Base-by-base conservation (phyloP, 1,140 invertebrate species). In the Acromyrmex charruanus region DNA sequence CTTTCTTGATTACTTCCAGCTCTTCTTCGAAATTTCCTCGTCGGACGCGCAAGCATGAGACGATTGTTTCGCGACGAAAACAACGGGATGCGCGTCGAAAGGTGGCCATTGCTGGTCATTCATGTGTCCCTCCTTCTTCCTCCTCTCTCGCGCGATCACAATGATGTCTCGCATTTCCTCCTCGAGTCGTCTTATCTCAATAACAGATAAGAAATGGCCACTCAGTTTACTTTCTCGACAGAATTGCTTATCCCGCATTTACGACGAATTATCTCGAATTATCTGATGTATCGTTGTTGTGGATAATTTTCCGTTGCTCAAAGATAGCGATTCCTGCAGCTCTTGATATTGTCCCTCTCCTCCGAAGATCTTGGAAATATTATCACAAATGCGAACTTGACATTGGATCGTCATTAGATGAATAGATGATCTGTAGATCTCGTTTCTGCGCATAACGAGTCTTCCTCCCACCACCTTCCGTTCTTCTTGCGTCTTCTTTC, bases 61-160 rank as follows among this genome's bases (percentile, higher is more conserved):
- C 85, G 25, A 82, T 92, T 92, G 91, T 92, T 92, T 92, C 59
- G 39, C 87, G 75, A 79, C 28, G 87, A 90, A 92, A 92, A 92
- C 92, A 92, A 91, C 77, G 87, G 86, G 91, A 91, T 92, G 91
- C 91, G 88, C 91, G 82, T 90, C 58, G 77, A 85, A 86, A 88
- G 77, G 85, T 69, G 71, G 61, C 25, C 69, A 31, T 85, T 84
- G 66, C 63, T 77, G 55, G 35, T 81, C 35, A 31, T 66, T 31
- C 51, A 39, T 6, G n/a, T 79, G 18, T 55, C n/a, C 25, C 39
- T 90, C 51, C 51, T 21, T 21, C 85, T 63, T 66, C 18, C 66
- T 55, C 59, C 68, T 88, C 61, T 84, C 61, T 75, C 88, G 59
- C 55, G 82, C 75, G 21, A 75, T 79, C 44, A 72, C 63, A 21